These are phyloP conservation scores for Enteromius viviparus DNA, from an alignment of 2,797 vertebrate genomes.

Conservation along the genomic window DNA sequence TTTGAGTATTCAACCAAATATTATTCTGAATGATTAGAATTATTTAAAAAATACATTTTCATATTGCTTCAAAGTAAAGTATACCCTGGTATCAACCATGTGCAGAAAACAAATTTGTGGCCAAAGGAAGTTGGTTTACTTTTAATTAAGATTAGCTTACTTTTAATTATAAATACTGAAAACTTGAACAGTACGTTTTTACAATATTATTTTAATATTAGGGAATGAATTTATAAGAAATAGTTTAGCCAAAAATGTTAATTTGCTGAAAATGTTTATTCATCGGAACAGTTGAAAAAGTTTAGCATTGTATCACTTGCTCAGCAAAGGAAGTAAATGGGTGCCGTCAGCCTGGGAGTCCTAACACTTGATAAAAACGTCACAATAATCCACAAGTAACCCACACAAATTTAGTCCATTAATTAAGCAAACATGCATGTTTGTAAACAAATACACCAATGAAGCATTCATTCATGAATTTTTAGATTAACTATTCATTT, in stretches of 20 bases:
- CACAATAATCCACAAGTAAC: not conserved
- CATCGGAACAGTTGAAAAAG: too few species aligned
- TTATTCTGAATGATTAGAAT: not conserved
- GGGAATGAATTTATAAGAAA: not conserved
- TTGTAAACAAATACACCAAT: not conserved
- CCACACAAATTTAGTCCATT: not conserved
- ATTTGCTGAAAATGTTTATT: too few species aligned
- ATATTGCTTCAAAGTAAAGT: too few species aligned
- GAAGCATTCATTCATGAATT: accelerated
- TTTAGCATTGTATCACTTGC: not conserved
- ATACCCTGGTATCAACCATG: not conserved
- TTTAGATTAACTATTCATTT: not conserved
- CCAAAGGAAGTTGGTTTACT: not conserved
- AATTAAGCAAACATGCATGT: not conserved
- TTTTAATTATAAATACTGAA: not conserved
- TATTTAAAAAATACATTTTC: not conserved
- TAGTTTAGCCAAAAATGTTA: not conserved
- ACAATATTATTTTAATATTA: not conserved
- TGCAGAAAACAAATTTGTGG: not conserved
- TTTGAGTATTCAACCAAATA: not conserved
- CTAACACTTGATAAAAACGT: not conserved
- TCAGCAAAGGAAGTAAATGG: not conserved
- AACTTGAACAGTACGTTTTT: not conserved
- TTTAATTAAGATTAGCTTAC: not conserved
- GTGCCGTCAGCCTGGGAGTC: not conserved